A percentile compares a stretch with the other conserved stretches of the same genome.
Evolutionary conservation across 2,113 vertebrate species (phyloP).

Genomic region (Psittacus erithacus): DNA sequence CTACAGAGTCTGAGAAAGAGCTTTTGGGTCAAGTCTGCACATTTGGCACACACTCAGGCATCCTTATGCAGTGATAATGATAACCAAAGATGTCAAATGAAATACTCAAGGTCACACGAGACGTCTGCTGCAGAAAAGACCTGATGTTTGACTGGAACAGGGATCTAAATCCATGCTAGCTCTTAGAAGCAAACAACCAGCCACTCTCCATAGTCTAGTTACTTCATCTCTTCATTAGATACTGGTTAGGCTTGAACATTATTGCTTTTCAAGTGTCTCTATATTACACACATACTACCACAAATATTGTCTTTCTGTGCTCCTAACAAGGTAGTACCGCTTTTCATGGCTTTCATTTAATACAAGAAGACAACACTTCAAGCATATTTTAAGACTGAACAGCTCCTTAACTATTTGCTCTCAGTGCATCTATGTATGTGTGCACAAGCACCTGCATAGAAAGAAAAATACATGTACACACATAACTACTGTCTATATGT

Average conservation of each 20-base stretch:
- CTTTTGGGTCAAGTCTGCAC: background rate
- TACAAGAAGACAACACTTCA: background rate
- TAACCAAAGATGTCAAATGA: background rate
- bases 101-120: background rate
- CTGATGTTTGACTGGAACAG: background rate
- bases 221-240: background rate
- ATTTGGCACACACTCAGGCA: background rate
- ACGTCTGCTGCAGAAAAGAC: background rate
- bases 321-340: background rate
- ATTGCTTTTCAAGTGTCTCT: background rate
- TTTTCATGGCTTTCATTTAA: background rate
- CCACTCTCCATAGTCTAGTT: too few species aligned
- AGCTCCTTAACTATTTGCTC: background rate
- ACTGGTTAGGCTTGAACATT: background rate
- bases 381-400: background rate
- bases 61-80: background rate
- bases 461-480: background rate
- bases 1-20: background rate
- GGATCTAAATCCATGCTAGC: background rate
- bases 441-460: background rate
- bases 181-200: background rate
- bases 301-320: background rate
- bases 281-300: background rate
- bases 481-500: background rate
- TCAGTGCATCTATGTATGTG: background rate